Base-by-base conservation (phyloP, 1,140 invertebrate genomes). In the Saccostrea glomerata region DNA sequence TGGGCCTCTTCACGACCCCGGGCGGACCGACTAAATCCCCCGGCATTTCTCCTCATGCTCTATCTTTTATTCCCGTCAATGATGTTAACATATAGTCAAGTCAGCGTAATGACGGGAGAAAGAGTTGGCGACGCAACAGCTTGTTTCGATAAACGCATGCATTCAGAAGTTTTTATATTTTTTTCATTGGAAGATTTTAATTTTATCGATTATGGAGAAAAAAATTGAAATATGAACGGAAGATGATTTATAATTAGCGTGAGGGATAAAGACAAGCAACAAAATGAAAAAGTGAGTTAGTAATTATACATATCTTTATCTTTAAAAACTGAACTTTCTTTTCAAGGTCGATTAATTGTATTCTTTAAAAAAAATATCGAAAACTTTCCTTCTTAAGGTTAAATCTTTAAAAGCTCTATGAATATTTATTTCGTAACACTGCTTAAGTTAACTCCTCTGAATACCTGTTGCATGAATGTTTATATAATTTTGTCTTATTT, bases 61-160 rank as follows among this genome's bases (percentile, higher is more conserved):
- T 30, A 77, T 77, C 70, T 63, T 77, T 77, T 77, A 77, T 30
- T 30, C 11, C 30, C 30, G 70, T 77, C 70, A 77, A 77, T 77
- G 70, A 15, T 15, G 25, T 77, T 77, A 77, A 25, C 11, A 15
- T 36, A 77, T 77, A 36, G 70, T 15, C 23, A 30, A 77, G 23
- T 15, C 25, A 36, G 15, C 25, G 23, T 77, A 15, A 25, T 30
- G 25, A 30, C 1, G 25, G 36, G 70, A 30, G 30, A 25, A 77
- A 77, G 70, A 77, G 36, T 25, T 30, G 15, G 23, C 15, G 13
- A 36, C 11, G 70, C 70, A 77, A 77, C 70, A 77, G 70, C 70
- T 77, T 25, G 23, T 77, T 77, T 36, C 25, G 23, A 77, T 36
- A 36, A 77, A 30, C 30, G 13, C 70, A 77, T 25, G n/a, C 17